A percentile compares a stretch with the other conserved stretches of the same genome.
Conservation (phyloP, 2,888 invertebrate species). For the Ommatoiulus sabulosus region DNA sequence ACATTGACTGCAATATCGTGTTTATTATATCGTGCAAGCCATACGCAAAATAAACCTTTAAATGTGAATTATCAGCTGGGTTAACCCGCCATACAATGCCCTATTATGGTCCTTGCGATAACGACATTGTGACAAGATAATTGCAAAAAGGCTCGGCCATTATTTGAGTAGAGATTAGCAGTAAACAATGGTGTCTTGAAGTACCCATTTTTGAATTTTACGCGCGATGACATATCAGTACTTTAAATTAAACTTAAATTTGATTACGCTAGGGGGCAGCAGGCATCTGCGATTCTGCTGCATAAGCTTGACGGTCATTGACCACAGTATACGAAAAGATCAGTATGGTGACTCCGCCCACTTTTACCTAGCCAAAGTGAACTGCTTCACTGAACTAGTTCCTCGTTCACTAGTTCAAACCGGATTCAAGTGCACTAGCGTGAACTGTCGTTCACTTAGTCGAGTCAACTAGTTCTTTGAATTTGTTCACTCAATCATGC, state of each 20-base stretch:
- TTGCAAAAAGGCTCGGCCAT: neutral
- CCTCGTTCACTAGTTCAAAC: too few species aligned
- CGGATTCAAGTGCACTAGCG: too few species aligned
- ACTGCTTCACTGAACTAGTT: too few species aligned
- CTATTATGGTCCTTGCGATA: neutral
- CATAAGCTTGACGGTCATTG: too few species aligned
- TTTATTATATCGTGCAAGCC: neutral
- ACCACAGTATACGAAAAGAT: too few species aligned
- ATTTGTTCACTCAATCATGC: too few species aligned
- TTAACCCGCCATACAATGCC: neutral
- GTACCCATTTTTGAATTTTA: neutral
- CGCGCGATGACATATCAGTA: neutral
- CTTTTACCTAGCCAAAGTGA: too few species aligned
- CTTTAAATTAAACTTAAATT: neutral
- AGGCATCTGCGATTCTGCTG: neutral
- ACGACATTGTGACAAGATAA: neutral
- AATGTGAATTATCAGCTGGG: neutral
- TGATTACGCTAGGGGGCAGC: neutral
- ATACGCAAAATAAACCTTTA: neutral
- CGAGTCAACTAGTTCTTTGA: too few species aligned
- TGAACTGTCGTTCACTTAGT: too few species aligned
- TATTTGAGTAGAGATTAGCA: neutral
- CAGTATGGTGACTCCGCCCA: too few species aligned
- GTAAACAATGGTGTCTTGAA: neutral
- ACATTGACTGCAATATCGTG: neutral